These are phyloP conservation scores for Asarcornis scutulata DNA, from an alignment of 2,113 vertebrate genomes.

Conservation along the genomic window DNA sequence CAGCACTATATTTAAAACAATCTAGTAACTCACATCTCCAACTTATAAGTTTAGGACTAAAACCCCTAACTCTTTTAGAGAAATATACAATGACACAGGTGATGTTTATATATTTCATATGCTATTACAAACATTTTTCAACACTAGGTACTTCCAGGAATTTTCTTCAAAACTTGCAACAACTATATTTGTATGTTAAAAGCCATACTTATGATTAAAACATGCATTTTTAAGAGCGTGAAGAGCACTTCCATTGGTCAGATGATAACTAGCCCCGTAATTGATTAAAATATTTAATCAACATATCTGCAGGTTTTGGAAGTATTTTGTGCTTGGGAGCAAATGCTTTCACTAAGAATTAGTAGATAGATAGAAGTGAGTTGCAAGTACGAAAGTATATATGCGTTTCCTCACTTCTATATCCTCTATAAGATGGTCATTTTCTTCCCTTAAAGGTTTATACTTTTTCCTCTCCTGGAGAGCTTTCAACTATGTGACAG, in stretches of 20 bases:
- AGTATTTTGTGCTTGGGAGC: not conserved
- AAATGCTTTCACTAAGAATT: not conserved
- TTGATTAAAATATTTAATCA: not conserved
- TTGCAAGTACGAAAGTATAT: not conserved
- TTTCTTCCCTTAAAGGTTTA: conserved; percentile 68
- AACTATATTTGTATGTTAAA: not conserved
- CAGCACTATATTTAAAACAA: not conserved
- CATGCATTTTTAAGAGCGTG: not conserved
- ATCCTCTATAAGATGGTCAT: conserved; percentile 49
- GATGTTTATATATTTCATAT: not conserved
- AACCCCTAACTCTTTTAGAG: not conserved
- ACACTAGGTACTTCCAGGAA: not conserved
- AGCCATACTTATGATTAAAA: not conserved
- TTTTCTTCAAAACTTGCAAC: not conserved
- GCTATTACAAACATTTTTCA: not conserved
- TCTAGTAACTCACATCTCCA: not conserved
- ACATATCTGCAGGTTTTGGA: not conserved
- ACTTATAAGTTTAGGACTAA: not conserved
- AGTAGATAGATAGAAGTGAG: not conserved
- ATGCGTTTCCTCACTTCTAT: not conserved
- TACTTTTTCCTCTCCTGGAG: conserved; percentile 82
- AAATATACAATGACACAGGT: not conserved
- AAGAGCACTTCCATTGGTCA: not conserved
- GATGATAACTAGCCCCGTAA: not conserved
- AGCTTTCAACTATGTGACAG: conserved; percentile 93